These are phyloP conservation scores for Lapara coniferarum DNA, from an alignment of 2,888 invertebrate species.

Conservation along the genomic window DNA sequence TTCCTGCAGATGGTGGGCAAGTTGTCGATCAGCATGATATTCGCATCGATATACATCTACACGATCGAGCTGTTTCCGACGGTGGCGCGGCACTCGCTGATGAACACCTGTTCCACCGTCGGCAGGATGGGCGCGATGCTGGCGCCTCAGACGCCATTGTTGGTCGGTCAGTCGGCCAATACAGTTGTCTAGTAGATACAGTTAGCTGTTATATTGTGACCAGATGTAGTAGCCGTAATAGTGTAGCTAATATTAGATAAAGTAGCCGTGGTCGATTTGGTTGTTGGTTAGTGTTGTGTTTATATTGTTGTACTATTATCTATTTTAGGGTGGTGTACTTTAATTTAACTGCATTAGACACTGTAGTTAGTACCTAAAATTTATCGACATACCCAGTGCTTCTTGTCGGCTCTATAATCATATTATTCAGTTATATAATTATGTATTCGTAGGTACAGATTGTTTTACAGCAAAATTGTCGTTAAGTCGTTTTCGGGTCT, in stretches of 20 bases:
- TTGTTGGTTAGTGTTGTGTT: no score
- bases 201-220: neutral
- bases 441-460: no score
- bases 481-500: no score
- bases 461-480: no score
- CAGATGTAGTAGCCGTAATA: neutral
- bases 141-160: constrained; percentile 87
- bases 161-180: constrained; percentile 65
- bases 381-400: no score
- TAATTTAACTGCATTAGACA: no score
- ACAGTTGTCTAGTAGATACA: neutral
- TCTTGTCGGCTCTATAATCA: no score
- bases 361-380: no score
- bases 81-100: constrained; percentile 83
- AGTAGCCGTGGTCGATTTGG: no score
- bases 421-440: no score
- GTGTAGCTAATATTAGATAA: neutral
- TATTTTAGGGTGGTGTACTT: no score
- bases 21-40: constrained; percentile 84
- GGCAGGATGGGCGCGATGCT: constrained; percentile 86
- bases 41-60: constrained; percentile 84
- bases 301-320: no score
- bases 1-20: constrained; percentile 76
- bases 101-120: constrained; percentile 86
- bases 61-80: constrained; percentile 85